Base-by-base conservation (phyloP, 2,797 vertebrate species). In the Okamejei kenojei region DNA sequence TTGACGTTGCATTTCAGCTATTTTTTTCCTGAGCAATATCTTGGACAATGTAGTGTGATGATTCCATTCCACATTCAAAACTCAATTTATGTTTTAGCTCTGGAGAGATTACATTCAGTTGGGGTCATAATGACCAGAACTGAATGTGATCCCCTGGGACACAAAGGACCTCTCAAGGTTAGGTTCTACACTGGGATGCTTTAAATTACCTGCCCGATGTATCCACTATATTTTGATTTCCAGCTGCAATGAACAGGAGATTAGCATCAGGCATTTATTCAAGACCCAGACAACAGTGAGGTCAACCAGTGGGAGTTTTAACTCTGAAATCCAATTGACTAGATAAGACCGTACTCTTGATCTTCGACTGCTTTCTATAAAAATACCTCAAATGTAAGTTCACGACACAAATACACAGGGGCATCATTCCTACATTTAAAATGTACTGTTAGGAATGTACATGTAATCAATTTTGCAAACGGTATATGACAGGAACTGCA, bases 91-190 rank as follows among this genome's bases (percentile, higher is more conserved):
- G 26, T 92, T 58, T 92, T 3, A 54, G 71, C 54, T 8, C 26
- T 84, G 21, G 8, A 8, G 71, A 76, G 71, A 58, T 92, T 76
- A 92, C 23, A 58, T 54, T 92, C 23, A 76, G 23, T 58, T 74
- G 71, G 90, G 84, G 90, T 92, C 71, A 92, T 92, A 29, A 58
- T 92, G 90, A 92, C 90, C 90, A 92, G 90, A 92, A 92, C 90
- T 92, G 35, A 92, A 76, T 92, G 90, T 54, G 71, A 92, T 92
- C 90, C 71, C 90, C 11, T 54, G 63, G 90, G 90, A 38, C 71
- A 54, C 71, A 92, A 65, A 91, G 68, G 88, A 65, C 63, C 68
- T 21, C 21, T 35, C 73, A 38, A 88, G 71, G n/a, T 68, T 63
- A 68, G 63, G 32, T 88, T 63, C 84, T 35, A 68, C 17, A n/a